Percentiles rank a stretch among this genome's conserved stretches.
phyloP scores from a whole-genome alignment of 2,888 invertebrate species.

The Pandemis cinnamomeana region DNA sequence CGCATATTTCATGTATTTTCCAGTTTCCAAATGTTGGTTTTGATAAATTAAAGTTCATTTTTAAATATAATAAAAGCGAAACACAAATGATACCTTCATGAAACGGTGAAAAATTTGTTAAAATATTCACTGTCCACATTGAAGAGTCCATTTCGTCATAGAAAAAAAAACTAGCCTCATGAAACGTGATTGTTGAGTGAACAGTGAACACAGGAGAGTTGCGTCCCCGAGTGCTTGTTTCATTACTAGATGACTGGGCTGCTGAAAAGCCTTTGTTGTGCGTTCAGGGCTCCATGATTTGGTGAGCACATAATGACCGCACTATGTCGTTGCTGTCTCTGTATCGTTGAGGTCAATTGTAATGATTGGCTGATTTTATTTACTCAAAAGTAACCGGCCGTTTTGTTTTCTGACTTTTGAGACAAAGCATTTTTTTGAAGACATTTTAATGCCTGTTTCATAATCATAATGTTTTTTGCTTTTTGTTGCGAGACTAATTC shows the following conservation, averaged over 20 bases:
- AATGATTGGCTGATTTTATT: not conserved
- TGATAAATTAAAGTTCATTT: no score
- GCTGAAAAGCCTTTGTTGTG: slow-evolving; percentile 73
- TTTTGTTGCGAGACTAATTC: no score
- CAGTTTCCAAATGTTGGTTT: no score
- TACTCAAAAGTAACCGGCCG: no score
- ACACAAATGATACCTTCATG: no score
- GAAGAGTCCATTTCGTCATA: slow-evolving; percentile 17
- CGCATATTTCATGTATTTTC: no score
- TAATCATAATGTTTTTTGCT: no score
- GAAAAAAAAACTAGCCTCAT: slow-evolving; percentile 25
- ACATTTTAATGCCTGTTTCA: no score
- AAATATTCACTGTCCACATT: not conserved
- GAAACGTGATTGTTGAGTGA: slow-evolving; percentile 27
- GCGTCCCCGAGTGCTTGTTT: slow-evolving; percentile 52
- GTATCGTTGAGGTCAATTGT: no score
- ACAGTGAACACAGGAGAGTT: slow-evolving; percentile 6
- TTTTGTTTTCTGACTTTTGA: no score
- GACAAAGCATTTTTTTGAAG: no score
- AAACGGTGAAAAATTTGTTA: not conserved
- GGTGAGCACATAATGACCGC: slow-evolving; percentile 14
- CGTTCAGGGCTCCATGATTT: slow-evolving; percentile 14
- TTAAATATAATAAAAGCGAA: no score
- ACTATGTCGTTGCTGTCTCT: not conserved
- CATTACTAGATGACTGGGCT: slow-evolving; percentile 76